These are phyloP conservation scores for Acleris emargana DNA, from an alignment of 2,888 invertebrate genomes.

Conservation along the genomic window DNA sequence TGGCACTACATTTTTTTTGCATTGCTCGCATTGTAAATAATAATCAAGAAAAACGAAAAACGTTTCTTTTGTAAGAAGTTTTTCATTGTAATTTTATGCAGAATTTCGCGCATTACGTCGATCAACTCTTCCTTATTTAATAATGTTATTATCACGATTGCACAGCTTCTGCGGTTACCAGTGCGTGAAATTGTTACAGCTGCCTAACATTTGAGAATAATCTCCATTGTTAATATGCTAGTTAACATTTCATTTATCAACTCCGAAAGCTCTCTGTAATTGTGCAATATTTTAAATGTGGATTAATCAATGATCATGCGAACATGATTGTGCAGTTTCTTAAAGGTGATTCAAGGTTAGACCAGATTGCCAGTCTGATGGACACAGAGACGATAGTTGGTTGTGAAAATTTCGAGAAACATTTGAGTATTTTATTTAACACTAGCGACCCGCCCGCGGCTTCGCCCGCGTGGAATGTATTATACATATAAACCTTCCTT, in stretches of 20 bases:
- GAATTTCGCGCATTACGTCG: slow-evolving; percentile 31
- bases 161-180: slow-evolving; percentile 43
- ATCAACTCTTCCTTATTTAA: slow-evolving; percentile 35
- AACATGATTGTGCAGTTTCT: slow-evolving; percentile 11
- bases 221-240: slow-evolving; percentile 12
- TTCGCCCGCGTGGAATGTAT: no score
- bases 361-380: slow-evolving; percentile 7
- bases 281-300: not conserved
- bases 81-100: slow-evolving; percentile 9
- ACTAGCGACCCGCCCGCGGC: no score
- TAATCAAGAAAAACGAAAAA: no score
- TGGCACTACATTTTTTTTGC: no score
- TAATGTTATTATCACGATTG: slow-evolving; percentile 33
- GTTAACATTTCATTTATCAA: not conserved
- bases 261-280: not conserved
- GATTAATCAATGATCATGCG: not conserved
- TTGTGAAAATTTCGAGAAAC: slow-evolving; percentile 27
- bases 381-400: slow-evolving; percentile 10
- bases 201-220: slow-evolving; percentile 19
- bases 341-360: slow-evolving; percentile 24
- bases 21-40: no score
- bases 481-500: no score
- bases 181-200: slow-evolving; percentile 41
- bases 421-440: slow-evolving; percentile 22
- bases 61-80: no score